phyloP scores from a whole-genome alignment of 23 tunicate species.

The Phallusia fumigata region DNA sequence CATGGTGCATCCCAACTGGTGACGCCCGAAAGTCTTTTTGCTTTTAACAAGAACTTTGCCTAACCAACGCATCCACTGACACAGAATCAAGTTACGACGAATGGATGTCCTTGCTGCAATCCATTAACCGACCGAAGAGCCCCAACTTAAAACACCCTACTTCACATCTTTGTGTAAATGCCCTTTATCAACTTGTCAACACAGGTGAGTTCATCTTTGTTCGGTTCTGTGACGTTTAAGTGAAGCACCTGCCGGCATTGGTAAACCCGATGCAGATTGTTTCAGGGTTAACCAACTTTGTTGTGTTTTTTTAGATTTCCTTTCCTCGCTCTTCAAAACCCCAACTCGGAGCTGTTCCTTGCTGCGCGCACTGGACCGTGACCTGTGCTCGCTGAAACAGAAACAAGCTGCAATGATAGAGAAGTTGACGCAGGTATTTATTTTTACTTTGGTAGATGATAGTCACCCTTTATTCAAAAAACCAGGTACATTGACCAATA shows the following conservation, averaged over 20 bases:
- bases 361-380: conserved; percentile 48
- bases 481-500: no score
- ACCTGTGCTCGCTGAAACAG: conserved; percentile 23
- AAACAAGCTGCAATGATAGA: background rate
- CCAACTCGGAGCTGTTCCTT: conserved; percentile 46
- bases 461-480: no score
- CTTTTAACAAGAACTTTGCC: no score
- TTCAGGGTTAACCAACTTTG: no score
- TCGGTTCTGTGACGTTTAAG: no score
- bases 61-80: background rate
- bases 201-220: background rate
- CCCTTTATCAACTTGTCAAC: background rate
- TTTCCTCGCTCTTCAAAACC: conserved; percentile 31
- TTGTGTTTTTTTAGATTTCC: conserved; percentile 18
- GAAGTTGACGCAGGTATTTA: background rate
- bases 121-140: background rate
- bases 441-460: no score
- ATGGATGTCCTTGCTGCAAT: background rate
- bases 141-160: background rate
- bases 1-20: no score
- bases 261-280: no score
- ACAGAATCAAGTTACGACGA: conserved; percentile 9
- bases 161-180: background rate
- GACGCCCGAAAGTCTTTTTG: no score
- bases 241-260: no score